Evolutionary conservation across 2,888 invertebrate species (phyloP).

Genomic region (Spilarctia lutea): DNA sequence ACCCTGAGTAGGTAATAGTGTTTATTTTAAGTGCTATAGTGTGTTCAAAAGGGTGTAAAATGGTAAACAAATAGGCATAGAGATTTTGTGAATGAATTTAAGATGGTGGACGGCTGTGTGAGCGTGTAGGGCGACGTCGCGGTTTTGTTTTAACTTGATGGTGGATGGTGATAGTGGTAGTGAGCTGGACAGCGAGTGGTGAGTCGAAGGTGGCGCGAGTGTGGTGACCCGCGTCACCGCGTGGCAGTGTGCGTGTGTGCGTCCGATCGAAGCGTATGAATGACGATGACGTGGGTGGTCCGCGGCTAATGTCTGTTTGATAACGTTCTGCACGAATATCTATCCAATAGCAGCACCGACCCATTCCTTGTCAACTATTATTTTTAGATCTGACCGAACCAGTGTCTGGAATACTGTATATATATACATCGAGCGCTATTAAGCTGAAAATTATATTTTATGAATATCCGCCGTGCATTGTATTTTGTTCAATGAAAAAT

Average conservation of each 20-base stretch:
- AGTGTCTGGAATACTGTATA: not conserved
- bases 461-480: not conserved
- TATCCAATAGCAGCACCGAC: conserved; percentile 48
- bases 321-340: conserved; percentile 65
- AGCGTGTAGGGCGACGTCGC: conserved; percentile 66
- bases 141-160: conserved; percentile 59
- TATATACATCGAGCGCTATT: not conserved
- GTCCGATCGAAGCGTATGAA: conserved; percentile 83
- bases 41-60: conserved; percentile 69
- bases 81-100: conserved; percentile 86
- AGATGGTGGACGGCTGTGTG: conserved; percentile 81
- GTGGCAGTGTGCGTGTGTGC: conserved; percentile 69
- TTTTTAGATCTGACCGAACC: conserved; percentile 71
- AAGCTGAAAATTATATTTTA: not conserved
- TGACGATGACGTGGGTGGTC: conserved; percentile 79
- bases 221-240: conserved; percentile 55
- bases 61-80: conserved; percentile 82
- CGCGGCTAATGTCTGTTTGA: conserved; percentile 78
- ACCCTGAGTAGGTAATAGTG: conserved; percentile 47
- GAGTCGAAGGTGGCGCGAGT: conserved; percentile 48
- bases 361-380: conserved; percentile 68
- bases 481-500: conserved; percentile 12
- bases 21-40: conserved; percentile 43
- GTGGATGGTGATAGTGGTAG: conserved; percentile 35
- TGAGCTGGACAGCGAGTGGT: conserved; percentile 21